These are phyloP conservation scores for Papilio xuthus DNA, from an alignment of 1,140 invertebrate species.

Conservation along the genomic window DNA sequence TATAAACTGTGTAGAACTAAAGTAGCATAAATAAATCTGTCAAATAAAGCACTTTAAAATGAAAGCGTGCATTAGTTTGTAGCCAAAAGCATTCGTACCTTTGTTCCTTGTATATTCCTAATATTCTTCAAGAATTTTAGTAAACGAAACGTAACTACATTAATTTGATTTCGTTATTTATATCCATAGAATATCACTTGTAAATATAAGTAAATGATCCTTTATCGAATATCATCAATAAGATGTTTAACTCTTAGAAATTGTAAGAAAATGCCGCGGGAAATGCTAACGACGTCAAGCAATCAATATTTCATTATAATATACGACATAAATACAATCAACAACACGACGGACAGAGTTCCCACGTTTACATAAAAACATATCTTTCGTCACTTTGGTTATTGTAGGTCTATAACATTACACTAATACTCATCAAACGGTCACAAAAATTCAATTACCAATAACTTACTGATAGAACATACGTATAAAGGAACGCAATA, in stretches of 20 bases:
- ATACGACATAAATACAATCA: slow-evolving; percentile 30
- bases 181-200: not conserved
- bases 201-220: not conserved
- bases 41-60: too few species aligned
- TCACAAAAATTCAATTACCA: slow-evolving; percentile 44
- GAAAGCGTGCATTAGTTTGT: too few species aligned
- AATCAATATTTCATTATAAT: slow-evolving; percentile 19
- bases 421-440: slow-evolving; percentile 44
- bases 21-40: too few species aligned
- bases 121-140: too few species aligned
- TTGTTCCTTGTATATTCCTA: too few species aligned
- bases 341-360: not conserved
- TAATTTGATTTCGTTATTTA: too few species aligned
- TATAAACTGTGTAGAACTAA: too few species aligned
- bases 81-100: too few species aligned
- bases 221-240: not conserved
- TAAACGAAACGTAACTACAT: too few species aligned
- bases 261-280: not conserved
- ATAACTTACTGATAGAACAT: slow-evolving; percentile 31
- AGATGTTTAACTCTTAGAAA: not conserved
- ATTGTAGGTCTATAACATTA: not conserved
- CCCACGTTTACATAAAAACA: slow-evolving; percentile 34
- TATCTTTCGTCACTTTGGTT: slow-evolving; percentile 30
- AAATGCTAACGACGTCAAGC: slow-evolving; percentile 14
- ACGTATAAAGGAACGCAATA: slow-evolving; percentile 25